A percentile compares a stretch with the other conserved stretches of the same genome.
phyloP scores from a whole-genome alignment of 2,113 vertebrate genomes.

The Megaceryle maxima region DNA sequence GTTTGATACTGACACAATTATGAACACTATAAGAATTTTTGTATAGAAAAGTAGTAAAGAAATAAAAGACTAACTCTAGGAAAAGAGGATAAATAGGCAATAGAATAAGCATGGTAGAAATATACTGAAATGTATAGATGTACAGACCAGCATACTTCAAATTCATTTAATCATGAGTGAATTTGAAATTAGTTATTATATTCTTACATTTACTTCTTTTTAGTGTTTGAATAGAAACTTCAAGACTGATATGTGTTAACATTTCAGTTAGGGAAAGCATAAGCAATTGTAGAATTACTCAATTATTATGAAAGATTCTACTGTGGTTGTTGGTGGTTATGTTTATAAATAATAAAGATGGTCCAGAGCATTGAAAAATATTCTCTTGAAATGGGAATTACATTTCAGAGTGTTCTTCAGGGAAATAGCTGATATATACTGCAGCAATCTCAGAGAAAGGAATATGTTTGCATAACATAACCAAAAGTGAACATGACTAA shows the following conservation, averaged over 20 bases:
- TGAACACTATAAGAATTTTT: background rate
- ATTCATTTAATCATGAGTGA: background rate
- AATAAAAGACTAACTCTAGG: background rate
- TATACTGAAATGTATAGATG: background rate
- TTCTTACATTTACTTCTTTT: background rate
- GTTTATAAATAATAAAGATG: slow-evolving; percentile 49
- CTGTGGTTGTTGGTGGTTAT: background rate
- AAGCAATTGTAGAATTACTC: slow-evolving; percentile 47
- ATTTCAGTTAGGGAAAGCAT: slow-evolving; percentile 22
- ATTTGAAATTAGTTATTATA: slow-evolving; percentile 18
- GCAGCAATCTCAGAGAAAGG: slow-evolving; percentile 10
- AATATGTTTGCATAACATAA: slow-evolving; percentile 43
- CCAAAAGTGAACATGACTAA: background rate
- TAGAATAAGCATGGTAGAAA: background rate
- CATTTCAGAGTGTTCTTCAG: slow-evolving; percentile 42
- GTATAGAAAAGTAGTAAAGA: background rate
- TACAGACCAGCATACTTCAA: background rate
- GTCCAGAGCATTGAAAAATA: slow-evolving; percentile 37
- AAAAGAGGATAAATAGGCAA: background rate
- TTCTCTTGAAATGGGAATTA: slow-evolving; percentile 38
- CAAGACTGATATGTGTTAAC: background rate
- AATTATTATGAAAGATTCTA: slow-evolving; percentile 24
- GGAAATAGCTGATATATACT: slow-evolving; percentile 46
- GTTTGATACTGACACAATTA: background rate
- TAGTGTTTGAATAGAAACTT: background rate